phyloP scores from a whole-genome alignment of 2,113 vertebrate species.

The Lutjanus erythropterus region DNA sequence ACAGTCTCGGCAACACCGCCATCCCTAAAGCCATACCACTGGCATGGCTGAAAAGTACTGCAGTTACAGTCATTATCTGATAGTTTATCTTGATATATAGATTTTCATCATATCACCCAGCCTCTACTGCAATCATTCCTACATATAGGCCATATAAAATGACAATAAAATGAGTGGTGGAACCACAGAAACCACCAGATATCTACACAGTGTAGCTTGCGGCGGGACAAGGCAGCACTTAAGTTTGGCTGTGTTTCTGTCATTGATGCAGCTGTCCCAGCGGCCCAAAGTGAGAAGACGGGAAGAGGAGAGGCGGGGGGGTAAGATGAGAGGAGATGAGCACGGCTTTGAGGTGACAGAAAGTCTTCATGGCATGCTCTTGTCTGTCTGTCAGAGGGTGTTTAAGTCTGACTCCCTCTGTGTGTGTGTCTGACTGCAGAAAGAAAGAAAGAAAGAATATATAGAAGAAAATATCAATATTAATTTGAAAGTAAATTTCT shows the following conservation, averaged over 20 bases:
- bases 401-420: conserved; percentile 17
- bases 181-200: conserved; percentile 10
- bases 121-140: not conserved
- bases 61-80: not conserved
- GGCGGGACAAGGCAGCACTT: conserved; percentile 6
- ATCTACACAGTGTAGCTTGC: not conserved
- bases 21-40: not conserved
- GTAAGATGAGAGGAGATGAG: conserved; percentile 50
- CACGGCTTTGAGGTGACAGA: conserved; percentile 59
- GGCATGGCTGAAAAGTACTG: not conserved
- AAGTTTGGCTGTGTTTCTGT: conserved; percentile 33
- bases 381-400: conserved; percentile 31
- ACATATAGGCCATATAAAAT: not conserved
- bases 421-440: not conserved
- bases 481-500: too few relatives aligned
- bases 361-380: conserved; percentile 73
- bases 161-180: conserved; percentile 1
- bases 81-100: not conserved
- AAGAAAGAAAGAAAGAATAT: not conserved
- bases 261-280: conserved; percentile 40
- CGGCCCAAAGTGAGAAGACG: conserved; percentile 24
- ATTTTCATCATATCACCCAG: not conserved
- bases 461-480: too few relatives aligned
- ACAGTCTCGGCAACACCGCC: not conserved
- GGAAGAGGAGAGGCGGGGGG: not conserved